Evolutionary conservation across 2,113 vertebrate species (phyloP).

Genomic region (Leiothrix lutea): DNA sequence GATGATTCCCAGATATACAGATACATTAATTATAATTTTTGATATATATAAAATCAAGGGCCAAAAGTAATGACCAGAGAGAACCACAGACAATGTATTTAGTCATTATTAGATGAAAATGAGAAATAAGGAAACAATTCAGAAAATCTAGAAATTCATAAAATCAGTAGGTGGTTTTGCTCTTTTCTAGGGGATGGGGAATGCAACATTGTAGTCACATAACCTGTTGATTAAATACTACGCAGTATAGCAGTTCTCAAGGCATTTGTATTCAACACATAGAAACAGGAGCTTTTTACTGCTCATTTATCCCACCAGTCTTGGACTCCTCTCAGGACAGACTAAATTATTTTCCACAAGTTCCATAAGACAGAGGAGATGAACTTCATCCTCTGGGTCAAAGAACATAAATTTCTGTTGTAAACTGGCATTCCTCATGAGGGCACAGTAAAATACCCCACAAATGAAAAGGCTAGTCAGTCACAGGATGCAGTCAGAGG

Average conservation of each 20-base stretch:
- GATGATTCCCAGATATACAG: background rate
- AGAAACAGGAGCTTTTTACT: background rate
- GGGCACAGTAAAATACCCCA: background rate
- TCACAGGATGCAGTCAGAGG: background rate
- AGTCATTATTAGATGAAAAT: background rate
- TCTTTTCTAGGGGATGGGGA: background rate
- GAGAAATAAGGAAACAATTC: background rate
- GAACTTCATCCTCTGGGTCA: background rate
- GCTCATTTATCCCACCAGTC: background rate
- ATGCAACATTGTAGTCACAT: background rate
- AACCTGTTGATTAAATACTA: background rate
- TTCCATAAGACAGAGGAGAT: background rate
- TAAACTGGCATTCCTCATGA: background rate
- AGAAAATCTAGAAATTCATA: background rate
- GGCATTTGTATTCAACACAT: background rate
- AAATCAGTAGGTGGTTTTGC: background rate
- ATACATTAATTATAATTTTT: background rate
- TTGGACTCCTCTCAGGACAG: background rate
- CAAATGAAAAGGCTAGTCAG: background rate
- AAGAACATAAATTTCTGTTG: background rate
- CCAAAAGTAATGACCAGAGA: background rate
- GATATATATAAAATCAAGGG: background rate
- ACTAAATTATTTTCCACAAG: background rate
- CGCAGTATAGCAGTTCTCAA: background rate
- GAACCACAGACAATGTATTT: background rate